Evolutionary conservation across 2,797 vertebrate species (phyloP), one percentile per base, ranked within the genome.

Genomic region (Cichlasoma orientale): DNA sequence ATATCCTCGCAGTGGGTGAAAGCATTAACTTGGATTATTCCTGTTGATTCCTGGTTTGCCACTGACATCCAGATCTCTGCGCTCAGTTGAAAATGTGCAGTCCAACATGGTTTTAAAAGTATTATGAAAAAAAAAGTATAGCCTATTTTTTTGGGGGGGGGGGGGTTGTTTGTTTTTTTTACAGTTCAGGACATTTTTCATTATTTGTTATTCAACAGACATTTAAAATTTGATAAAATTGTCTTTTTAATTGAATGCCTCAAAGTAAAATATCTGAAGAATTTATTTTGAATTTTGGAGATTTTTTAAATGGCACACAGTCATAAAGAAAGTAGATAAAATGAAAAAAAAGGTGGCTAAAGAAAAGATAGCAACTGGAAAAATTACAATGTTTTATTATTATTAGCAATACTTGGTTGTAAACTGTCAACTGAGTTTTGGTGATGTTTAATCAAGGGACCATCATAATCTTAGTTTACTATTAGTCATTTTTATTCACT

Each of bases 21-120:
- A 61, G 79, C 58, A 76, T 86, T 78, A 82, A 69, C 74, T 41
- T 47, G 59, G 79, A 84, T 88, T 71, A 85, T 27, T 78, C 72
- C 21, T 75, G 59, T 58, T 85, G 74, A 81, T 36, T 73, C 29
- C 75, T 76, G 59, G 16, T 74, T 75, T 77, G 54, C 73, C 57
- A 59, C 56, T 70, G 75, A 63, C 71, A 56, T 84, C 66, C 10
- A 77, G 9, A 82, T 72, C 54, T 74, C 55, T 21, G 55, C 19
- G 25, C 19, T 74, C 50, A 80, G 41, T 69, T 71, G 55, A 25
- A 75, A n/a, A 50, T 53, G 52, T 57, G 33, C 33, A 59, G 14
- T 68, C 7, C 7, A 77, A 74, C 52, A 73, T 53, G 54, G 2
- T 14, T 54, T 8, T 10, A 36, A 36, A 19, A 36, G 9, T 36